Conservation (phyloP, 2,888 invertebrate genomes). For the Prenolepis imparis region DNA sequence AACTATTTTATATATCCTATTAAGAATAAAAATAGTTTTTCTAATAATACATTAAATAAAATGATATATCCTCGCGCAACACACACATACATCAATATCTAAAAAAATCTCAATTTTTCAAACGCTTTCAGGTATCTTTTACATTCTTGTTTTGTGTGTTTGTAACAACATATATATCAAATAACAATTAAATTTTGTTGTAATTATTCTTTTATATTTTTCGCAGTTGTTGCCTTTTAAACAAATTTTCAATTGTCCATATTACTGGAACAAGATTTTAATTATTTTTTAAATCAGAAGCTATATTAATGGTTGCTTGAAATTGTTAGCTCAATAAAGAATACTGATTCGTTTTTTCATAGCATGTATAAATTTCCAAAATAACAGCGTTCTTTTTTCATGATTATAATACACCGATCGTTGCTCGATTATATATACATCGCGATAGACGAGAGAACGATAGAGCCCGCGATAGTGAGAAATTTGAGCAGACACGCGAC, state of each 20-base stretch:
- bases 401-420: neutral
- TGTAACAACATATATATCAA: neutral
- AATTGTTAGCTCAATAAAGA: neutral
- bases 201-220: slow-evolving; percentile 1
- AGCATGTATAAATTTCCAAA: neutral
- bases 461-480: neutral
- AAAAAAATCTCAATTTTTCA: neutral
- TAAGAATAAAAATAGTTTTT: neutral
- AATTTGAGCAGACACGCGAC: slow-evolving; percentile 25
- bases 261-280: neutral
- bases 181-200: neutral
- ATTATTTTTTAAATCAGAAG: neutral
- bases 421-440: neutral
- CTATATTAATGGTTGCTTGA: neutral
- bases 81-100: neutral
- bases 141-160: neutral
- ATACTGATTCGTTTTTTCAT: neutral
- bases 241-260: neutral
- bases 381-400: neutral
- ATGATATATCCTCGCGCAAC: neutral
- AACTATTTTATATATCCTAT: neutral
- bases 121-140: neutral
- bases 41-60: neutral
- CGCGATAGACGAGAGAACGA: neutral
- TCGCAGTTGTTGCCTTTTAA: neutral